Evolutionary conservation across 1,140 invertebrate genomes (phyloP), one percentile per base, ranked within the genome.

Genomic region (Metopolophium dirhodum): DNA sequence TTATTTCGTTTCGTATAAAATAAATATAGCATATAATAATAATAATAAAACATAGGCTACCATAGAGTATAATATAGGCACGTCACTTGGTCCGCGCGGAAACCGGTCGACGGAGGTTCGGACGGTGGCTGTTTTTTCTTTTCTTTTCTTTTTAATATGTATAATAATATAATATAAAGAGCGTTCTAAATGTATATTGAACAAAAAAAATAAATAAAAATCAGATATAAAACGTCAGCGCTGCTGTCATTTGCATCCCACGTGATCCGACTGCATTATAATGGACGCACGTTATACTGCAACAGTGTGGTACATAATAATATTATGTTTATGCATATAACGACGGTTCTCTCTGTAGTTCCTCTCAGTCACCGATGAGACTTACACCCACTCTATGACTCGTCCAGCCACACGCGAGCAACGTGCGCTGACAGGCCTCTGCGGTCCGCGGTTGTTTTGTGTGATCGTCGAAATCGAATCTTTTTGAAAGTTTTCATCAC

Each of bases 221-320:
- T 47, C 61, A 35, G 61, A 91, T 77, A 91, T 91, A 91, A 91
- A 91, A 91, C 90, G 61, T 91, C 90, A 91, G 61, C 61, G 45
- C 90, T 91, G 41, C 90, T 91, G 90, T 91, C 61, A 47, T 91
- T 91, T 41, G 90, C 90, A 68, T 91, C 90, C 90, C 90, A 91
- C 90, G 57, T 90, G 89, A 90, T 90, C 30, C 54, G 90, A 82
- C 41, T 82, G 23, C 30, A 82, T 23, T 30, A 86, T 86, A 86
- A 30, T 18, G 85, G 9, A 86, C 41, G 41, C 41, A 45, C 23
- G 37, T 45, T 41, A 41, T 41, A 23, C 37, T 22, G 20, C 7
- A 41, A 45, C 37, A 26, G 41, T 85, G 83, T 30, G 22, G 41
- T 86, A 47, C 20, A 23, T 54, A 54, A 23, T 54, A 54, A 14